A percentile compares a stretch with the other conserved stretches of the same genome.
Evolutionary conservation across 2,888 invertebrate species (phyloP).

Genomic region (Prenolepis imparis): DNA sequence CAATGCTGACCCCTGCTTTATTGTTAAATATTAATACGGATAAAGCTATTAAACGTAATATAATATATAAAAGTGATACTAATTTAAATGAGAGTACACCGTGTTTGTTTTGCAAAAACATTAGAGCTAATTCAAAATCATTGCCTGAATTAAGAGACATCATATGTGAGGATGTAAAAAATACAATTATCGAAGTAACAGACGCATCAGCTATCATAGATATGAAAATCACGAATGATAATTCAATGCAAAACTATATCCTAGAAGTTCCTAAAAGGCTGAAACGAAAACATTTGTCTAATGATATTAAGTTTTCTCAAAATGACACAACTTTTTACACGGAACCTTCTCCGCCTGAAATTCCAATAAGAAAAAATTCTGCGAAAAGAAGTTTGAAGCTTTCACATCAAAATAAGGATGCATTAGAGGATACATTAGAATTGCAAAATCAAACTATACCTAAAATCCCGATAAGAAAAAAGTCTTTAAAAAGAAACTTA

Average conservation of each 20-base stretch:
- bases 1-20: not conserved
- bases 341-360: conserved; percentile 56
- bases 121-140: conserved; percentile 54
- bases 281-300: conserved; percentile 72
- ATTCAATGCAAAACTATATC: not conserved
- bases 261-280: conserved; percentile 75
- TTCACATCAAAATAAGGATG: not conserved
- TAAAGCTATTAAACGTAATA: conserved; percentile 10
- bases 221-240: conserved; percentile 4
- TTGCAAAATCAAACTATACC: conserved; percentile 1
- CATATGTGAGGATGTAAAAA: conserved; percentile 59
- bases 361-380: conserved; percentile 73
- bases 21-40: conserved; percentile 12
- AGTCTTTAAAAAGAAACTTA: conserved; percentile 56
- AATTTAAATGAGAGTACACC: conserved; percentile 46
- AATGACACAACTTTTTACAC: conserved; percentile 34
- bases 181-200: conserved; percentile 74
- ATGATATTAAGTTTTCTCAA: conserved; percentile 59
- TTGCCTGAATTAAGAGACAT: conserved; percentile 48
- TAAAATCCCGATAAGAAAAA: conserved; percentile 61
- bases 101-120: not conserved
- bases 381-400: conserved; percentile 44
- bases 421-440: not conserved
- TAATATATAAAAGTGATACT: conserved; percentile 56
- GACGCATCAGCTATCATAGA: conserved; percentile 38